Evolutionary conservation across 2,888 invertebrate genomes (phyloP).

Genomic region (Ariolimax columbianus): DNA sequence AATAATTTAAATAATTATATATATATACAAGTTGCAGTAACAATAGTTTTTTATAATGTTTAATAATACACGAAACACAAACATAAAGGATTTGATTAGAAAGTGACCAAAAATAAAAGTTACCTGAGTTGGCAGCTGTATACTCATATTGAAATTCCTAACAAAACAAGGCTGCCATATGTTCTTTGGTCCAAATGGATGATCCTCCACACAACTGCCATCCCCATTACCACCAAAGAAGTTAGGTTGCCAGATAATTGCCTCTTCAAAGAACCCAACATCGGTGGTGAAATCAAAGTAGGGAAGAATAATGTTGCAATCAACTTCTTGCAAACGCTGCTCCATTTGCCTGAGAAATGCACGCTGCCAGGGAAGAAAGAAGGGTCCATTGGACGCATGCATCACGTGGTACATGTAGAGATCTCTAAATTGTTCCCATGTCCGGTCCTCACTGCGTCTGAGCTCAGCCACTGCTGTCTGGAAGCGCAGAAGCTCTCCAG

Average conservation of each 20-base stretch:
- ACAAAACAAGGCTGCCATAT: constrained; percentile 74
- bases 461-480: constrained; percentile 73
- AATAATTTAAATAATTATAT: not conserved
- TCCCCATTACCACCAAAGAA: constrained; percentile 74
- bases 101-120: not conserved
- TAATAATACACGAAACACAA: no score
- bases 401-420: constrained; percentile 73
- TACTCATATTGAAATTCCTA: constrained; percentile 70
- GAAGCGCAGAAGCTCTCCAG: constrained; percentile 69
- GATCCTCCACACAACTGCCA: constrained; percentile 70
- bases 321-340: constrained; percentile 72
- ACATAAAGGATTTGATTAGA: not conserved
- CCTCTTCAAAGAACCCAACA: constrained; percentile 70
- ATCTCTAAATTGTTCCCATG: constrained; percentile 73
- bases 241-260: constrained; percentile 76
- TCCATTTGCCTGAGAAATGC: constrained; percentile 72
- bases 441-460: constrained; percentile 62
- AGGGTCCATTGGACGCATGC: constrained; percentile 70
- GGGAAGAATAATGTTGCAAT: constrained; percentile 74
- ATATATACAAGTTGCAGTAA: not conserved
- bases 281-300: constrained; percentile 77
- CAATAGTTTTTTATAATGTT: not conserved
- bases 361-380: constrained; percentile 76
- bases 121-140: constrained; percentile 70
- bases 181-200: constrained; percentile 73